Evolutionary conservation across 2,888 invertebrate genomes (phyloP), one percentile per base, ranked within the genome.

Genomic region (Ceratothoa steindachneri): DNA sequence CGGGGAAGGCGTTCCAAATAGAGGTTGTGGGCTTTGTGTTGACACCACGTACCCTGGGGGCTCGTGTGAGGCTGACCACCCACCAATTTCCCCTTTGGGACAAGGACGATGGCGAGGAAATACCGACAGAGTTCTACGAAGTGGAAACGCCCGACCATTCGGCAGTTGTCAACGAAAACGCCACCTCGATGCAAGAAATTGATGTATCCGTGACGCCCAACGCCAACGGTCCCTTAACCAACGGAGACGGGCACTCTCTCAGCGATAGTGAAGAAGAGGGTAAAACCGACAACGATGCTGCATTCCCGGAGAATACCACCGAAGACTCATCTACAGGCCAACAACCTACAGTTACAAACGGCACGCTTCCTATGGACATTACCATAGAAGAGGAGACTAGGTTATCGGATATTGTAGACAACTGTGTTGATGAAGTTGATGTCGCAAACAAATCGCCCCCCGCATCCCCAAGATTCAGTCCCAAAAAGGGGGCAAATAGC

Each of bases 11-110:
- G 15, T 82, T 81, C 71, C 53, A 71, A 1, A 70, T 84, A 3
- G 64, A 75, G 2, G 77, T 84, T 15, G 80, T 82, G 4, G 83
- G 83, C 7, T 81, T 84, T 72, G 81, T 82, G 3, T 80, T 83
- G 19, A 83, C 84, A 0, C 81, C 82, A 3, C 80, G 81, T 68
- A 83, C 84, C 9, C 81, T 84, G 24, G 83, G 84, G 51, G 83
- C 83, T 31, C 77, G 83, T 69, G 82, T 85, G 2, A 81, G 81
- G 72, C 81, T 85, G 3, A 80, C 80, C 9, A 72, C 80, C 1
- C 79, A 82, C 3, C 81, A 82, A 55, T 77, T 82, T 19, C 69
- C 80, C n/a, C 77, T 84, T 15, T 84, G 83, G 81, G 82, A 82
- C 41, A 80, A 81, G 53, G 77, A 81, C 66, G 81, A 82, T 68